Conservation (phyloP, 2,797 vertebrate genomes). For the Enteromius afrohamiltoni region DNA sequence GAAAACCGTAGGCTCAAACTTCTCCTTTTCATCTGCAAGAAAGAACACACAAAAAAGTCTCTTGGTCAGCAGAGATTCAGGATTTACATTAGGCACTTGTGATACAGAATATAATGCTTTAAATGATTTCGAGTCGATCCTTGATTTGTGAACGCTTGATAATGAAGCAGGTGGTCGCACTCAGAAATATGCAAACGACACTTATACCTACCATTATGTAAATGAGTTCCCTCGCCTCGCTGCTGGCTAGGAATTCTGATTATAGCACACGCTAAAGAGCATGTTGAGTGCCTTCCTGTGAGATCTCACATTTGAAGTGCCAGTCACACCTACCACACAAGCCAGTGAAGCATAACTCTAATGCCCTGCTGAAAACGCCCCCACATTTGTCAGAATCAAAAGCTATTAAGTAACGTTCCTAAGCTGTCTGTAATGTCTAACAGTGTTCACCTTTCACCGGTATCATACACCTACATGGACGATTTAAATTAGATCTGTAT, state of each 20-base stretch:
- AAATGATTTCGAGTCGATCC: neutral
- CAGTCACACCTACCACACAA: constrained; percentile 38
- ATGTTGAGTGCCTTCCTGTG: constrained; percentile 39
- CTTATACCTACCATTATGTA: constrained; percentile 19
- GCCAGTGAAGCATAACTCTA: constrained; percentile 42
- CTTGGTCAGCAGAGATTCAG: neutral
- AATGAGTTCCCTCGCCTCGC: constrained; percentile 23
- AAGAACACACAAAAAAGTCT: neutral
- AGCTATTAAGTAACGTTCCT: constrained; percentile 27
- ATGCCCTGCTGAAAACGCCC: constrained; percentile 34
- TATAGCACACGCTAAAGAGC: constrained; percentile 27
- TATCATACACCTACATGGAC: constrained; percentile 11
- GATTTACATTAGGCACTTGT: neutral
- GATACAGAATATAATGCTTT: neutral
- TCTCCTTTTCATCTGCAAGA: constrained; percentile 93
- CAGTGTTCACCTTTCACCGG: neutral
- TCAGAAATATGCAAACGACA: neutral
- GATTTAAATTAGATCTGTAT: neutral
- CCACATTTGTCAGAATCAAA: constrained; percentile 44
- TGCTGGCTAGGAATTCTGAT: constrained; percentile 24
- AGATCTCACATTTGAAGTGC: constrained; percentile 42
- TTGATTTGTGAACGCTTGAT: neutral
- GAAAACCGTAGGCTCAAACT: constrained; percentile 95
- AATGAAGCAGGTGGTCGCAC: neutral
- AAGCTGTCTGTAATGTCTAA: constrained; percentile 1